Evolutionary conservation across 2,888 invertebrate genomes (phyloP), one percentile per base, ranked within the genome.

Genomic region (Neria commutata): DNA sequence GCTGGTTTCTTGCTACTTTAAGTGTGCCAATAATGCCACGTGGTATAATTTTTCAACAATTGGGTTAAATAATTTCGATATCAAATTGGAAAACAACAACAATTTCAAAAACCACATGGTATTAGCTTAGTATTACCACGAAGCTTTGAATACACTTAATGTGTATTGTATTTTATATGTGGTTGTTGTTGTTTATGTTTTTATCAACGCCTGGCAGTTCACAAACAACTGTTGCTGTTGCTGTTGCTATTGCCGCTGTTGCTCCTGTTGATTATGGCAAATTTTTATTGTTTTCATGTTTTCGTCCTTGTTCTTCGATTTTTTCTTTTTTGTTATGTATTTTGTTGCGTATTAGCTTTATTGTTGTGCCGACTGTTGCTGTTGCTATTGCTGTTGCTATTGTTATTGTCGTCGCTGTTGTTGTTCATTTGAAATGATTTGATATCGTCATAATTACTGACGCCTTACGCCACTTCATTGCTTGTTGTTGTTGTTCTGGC

Each of bases 391-490:
- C 26, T 54, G 46, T 33, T 46, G 47, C 6, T 52, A 53, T 37
- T 56, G 52, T 34, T 54, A 19, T 29, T 48, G 58, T 29, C 45
- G 55, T 48, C 49, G 58, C 37, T 61, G 56, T 61, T 34, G 46
- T 55, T 49, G 67, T 65, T 67, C 68, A 64, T 63, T 65, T 19
- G 33, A 73, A 64, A 67, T 23, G 23, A 65, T 67, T 73, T 65
- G 65, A 65, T 56, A 58, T 59, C 58, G 56, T 59, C 8, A 25
- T 6, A 14, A 26, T 25, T n/a, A n/a, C n/a, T n/a, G n/a, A 26
- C 6, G 14, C 33, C 33, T 6, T 10, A 14, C 33, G 6, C 33
- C 6, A 33, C 33, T 33, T 6, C 6, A 33, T 14, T 48, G 56
- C n/a, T 5, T 46, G 17, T 21, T 14, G 8, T 21, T 37, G 40